Base-by-base conservation (phyloP, 37 sponge, comb jelly and placozoan species). In the Theonella swinhoei region DNA sequence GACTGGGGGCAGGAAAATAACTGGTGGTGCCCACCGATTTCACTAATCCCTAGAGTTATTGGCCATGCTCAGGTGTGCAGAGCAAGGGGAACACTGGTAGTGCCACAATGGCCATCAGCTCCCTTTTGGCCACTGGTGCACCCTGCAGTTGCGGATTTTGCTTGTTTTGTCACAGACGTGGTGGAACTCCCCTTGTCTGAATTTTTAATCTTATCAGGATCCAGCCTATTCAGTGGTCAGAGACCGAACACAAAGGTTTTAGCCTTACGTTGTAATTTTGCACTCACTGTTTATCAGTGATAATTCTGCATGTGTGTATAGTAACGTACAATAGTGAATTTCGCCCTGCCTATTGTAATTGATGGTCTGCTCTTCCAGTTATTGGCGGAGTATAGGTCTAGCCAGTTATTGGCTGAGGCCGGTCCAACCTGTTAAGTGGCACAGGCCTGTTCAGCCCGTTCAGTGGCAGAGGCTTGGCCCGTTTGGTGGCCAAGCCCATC, bases 1-100 rank as follows among this genome's bases (percentile, higher is more conserved):
- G 8, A 77, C 28, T 85, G 85, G 85, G 2, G 33, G 0, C 78
- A n/a, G 8, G 85, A 85, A 31, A 76, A 65, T 39, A 85, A 85
- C 33, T 85, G 85, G 85, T 20, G 60, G 37, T 76, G 85, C 54
- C 85, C 85, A 9, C 85, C 78, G 9, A 34, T 77, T 0, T 39
- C n/a, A 7, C 42, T 85, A 0, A 40, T 77, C 11, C 28, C 78
- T 29, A 65, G 78, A 8, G 68, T 68, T 8, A 9, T 85, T 7
- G n/a, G 69, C 36, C 85, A 85, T 67, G 67, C 78, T 17, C 39
- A 39, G 34, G 24, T 25, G 24, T 76, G 59, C 23, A 68, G 35
- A 3, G 62, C 77, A 24, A 35, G 22, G 33, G 85, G 78, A 30
- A 85, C 85, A 0, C 23, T 85, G 68, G 34, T 85, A 19, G 61